phyloP scores from a whole-genome alignment of 1,140 invertebrate genomes.

The Hylaeus anthracinus region DNA sequence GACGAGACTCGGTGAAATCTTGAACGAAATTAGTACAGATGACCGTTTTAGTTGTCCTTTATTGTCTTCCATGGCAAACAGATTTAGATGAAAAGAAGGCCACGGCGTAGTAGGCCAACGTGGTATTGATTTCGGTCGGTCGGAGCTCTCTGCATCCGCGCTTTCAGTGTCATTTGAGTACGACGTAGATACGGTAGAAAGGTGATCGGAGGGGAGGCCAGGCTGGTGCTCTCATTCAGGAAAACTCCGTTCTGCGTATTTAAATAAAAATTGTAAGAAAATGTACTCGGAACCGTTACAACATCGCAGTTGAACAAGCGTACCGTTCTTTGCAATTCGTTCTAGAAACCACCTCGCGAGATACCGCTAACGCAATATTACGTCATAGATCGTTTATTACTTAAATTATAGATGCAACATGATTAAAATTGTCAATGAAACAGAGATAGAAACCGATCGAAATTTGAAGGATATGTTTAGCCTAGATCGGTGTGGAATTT shows the following conservation, averaged over 20 bases:
- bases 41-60: not conserved
- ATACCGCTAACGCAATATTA: too few species aligned
- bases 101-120: constrained; percentile 69
- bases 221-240: constrained; percentile 41
- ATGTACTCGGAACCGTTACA: too few species aligned
- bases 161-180: constrained; percentile 66
- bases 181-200: constrained; percentile 53
- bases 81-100: constrained; percentile 70
- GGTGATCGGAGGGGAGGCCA: constrained; percentile 9
- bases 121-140: constrained; percentile 67
- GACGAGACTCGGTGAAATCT: too few species aligned
- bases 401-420: not conserved
- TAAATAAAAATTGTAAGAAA: not conserved
- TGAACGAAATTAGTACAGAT: not conserved
- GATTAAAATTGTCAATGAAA: not conserved
- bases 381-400: not conserved
- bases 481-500: not conserved
- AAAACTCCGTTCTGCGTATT: constrained; percentile 1
- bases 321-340: not conserved
- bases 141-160: constrained; percentile 60
- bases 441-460: constrained; percentile 3
- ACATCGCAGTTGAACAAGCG: too few species aligned
- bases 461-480: not conserved
- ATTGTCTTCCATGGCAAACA: constrained; percentile 40
- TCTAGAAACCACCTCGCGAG: too few species aligned